Base-by-base conservation (phyloP, 2,888 invertebrate genomes). In the Caenorhabditis doughertyi region DNA sequence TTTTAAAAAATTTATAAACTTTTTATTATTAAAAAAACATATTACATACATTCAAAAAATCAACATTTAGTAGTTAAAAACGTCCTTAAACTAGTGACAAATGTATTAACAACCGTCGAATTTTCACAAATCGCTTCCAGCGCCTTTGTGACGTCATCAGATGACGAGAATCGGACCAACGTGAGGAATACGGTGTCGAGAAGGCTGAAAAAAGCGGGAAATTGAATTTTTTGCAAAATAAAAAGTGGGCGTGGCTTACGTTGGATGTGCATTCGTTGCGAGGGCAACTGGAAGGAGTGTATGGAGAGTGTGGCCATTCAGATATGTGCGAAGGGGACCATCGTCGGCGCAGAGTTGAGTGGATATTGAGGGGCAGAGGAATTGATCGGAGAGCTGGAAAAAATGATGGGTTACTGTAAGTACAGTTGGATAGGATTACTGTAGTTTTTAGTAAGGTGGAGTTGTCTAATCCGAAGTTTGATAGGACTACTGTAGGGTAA, bases 311-410 rank as follows among this genome's bases (percentile, higher is more conserved):
- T 49, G 55, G 0, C 90, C 90, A 47, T 81, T 84, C n/a, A 90
- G 49, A 16, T 85, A 72, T 4, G 82, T 71, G 4, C 85, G 49
- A 0, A 86, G 81, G 1, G 85, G 81, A 11, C 90, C 90, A 42
- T 87, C 76, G 13, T 84, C 73, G 0, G 80, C 67, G 29, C 89
- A 84, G 8, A 90, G 81, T 55, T 81, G 73, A 11, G 77, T 58
- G 21, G 85, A 82, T 5, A 90, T 74, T 8, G 79, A 60, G 2
- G 81, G 77, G 65, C 90, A 90, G 2, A 89, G 79, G 64, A 89
- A 90, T 49, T 86, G 88, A 68, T 90, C 90, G n/a, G 89, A 85
- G 16, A 90, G 65, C 90, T 90, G 81, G 23, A 89, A 39, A 9
- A 39, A 13, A 39, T 8, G 2, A 8, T 13, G 3, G 3, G 9